Base-by-base conservation (phyloP, 2,113 vertebrate genomes). In the Glareola pratincola region DNA sequence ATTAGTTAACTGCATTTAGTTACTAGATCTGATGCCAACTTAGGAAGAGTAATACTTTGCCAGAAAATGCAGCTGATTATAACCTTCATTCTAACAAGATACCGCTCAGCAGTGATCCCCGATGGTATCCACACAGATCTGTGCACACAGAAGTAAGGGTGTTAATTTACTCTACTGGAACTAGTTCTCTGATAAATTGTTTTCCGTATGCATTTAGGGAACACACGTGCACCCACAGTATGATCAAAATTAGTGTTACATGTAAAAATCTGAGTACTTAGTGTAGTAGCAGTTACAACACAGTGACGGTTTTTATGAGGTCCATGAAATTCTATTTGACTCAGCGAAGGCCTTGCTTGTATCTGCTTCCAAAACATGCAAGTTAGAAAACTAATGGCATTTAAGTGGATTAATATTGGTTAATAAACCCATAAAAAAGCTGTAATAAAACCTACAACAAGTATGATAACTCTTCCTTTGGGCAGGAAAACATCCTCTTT, bases 311-410 rank as follows among this genome's bases (percentile, higher is more conserved):
- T 68, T 66, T 78, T 68, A 87, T 8, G 18, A 82, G 45, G 57
- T 60, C 21, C 34, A 23, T 18, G 57, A 88, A 48, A 79, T 85
- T 86, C 63, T 81, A 37, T 75, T 92, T 93, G 73, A 86, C 8
- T 96, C 47, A 20, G 32, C 74, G 45, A 77, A 90, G 43, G 53
- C 32, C 67, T 8, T 81, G 26, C 34, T 93, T 69, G 6, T 34
- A 91, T 82, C 27, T 69, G 57, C 62, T 94, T 91, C 53, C 67
- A 79, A 91, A 82, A 79, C 51, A 93, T 10, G n/a, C 4, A 6
- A 60, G 20, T 73, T 1, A 79, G 20, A 15, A 91, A 69, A 78
- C 5, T 53, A 54, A 91, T 8, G 17, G 11, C 24, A 59, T 84
- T 83, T 87, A 92, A 64, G 72, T 36, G 45, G 18, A 12, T 36